A percentile compares a stretch with the other conserved stretches of the same genome.
Conservation (phyloP, 2,113 vertebrate species). For the Cottus gobio region DNA sequence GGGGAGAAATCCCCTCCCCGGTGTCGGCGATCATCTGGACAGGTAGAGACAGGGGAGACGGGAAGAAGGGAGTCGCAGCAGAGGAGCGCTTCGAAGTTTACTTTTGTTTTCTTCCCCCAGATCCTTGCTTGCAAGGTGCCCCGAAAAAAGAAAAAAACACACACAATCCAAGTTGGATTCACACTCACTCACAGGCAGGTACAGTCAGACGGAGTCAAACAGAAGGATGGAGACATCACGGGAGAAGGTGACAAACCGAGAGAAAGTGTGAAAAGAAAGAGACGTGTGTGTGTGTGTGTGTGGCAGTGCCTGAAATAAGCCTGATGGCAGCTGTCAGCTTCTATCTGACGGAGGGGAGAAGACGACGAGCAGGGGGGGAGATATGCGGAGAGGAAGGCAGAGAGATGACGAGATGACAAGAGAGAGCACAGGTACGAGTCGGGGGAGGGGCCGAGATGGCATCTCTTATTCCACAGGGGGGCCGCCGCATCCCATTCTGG, state of each 20-base stretch:
- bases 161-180: constrained; percentile 53
- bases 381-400: not conserved
- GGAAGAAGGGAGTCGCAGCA: not conserved
- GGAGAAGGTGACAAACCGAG: constrained; percentile 53
- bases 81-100: constrained; percentile 42
- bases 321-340: constrained; percentile 75
- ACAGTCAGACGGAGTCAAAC: constrained; percentile 35
- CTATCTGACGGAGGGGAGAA: constrained; percentile 57
- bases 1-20: constrained; percentile 51
- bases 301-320: constrained; percentile 70
- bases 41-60: constrained; percentile 46
- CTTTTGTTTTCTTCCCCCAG: constrained; percentile 63
- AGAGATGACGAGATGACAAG: constrained; percentile 50
- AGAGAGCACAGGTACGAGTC: constrained; percentile 51
- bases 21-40: constrained; percentile 61
- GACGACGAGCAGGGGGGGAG: constrained; percentile 43
- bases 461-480: constrained; percentile 63
- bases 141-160: too few species aligned
- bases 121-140: constrained; percentile 37
- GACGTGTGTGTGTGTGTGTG: constrained; percentile 1
- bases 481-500: constrained; percentile 35
- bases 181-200: constrained; percentile 23
- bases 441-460: constrained; percentile 37
- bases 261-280: constrained; percentile 42
- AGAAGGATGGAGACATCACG: constrained; percentile 51